A percentile compares a stretch with the other conserved stretches of the same genome.
These are phyloP conservation scores for Nothocercus julius DNA, from an alignment of 2,113 vertebrate species.

Conservation along the genomic window DNA sequence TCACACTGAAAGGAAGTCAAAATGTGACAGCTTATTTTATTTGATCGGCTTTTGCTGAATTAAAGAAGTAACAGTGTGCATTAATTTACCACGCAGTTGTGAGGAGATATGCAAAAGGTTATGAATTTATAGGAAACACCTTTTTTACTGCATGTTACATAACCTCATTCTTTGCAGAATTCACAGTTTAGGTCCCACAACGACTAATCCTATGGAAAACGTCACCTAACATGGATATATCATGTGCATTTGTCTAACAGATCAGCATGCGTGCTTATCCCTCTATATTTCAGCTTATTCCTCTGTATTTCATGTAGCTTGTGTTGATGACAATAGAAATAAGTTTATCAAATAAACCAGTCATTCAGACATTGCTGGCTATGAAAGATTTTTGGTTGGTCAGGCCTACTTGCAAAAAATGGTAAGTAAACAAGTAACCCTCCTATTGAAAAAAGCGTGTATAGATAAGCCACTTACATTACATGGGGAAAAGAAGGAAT, in stretches of 20 bases:
- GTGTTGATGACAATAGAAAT: background rate
- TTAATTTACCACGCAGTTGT: background rate
- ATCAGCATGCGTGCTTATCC: background rate
- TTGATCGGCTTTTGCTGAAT: slow-evolving; percentile 3
- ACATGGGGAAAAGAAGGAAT: background rate
- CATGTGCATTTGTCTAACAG: background rate
- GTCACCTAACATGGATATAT: background rate
- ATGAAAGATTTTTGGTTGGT: background rate
- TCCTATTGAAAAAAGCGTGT: background rate
- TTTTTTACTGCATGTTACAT: background rate
- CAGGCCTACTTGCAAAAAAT: background rate
- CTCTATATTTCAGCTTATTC: background rate
- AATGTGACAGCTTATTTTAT: slow-evolving; percentile 43
- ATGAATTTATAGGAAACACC: background rate
- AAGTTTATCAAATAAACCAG: background rate
- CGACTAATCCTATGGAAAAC: background rate
- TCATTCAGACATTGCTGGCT: background rate
- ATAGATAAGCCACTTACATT: background rate
- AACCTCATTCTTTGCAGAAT: background rate
- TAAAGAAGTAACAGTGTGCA: background rate
- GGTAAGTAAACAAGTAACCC: background rate
- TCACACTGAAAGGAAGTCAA: slow-evolving; percentile 12
- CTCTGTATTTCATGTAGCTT: background rate
- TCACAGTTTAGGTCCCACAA: background rate
- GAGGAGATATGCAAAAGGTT: background rate